phyloP scores from a whole-genome alignment of 2,888 invertebrate species.

The Dicranocentrus wangi region DNA sequence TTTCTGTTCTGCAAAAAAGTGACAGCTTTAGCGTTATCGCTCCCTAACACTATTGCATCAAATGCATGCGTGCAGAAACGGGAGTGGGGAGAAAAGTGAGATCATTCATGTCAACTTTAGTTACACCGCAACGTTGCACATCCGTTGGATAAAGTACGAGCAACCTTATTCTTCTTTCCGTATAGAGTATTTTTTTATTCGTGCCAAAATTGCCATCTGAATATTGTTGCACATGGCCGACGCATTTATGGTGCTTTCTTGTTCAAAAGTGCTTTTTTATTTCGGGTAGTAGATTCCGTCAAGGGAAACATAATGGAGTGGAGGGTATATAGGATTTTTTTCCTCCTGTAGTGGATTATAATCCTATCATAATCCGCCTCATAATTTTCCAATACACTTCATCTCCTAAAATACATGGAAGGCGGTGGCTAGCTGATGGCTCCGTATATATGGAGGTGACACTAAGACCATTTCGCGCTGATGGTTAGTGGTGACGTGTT shows the following conservation, averaged over 20 bases:
- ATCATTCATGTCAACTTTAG: conserved; percentile 28
- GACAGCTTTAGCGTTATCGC: not conserved
- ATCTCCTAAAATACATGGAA: too few species aligned
- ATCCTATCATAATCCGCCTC: conserved; percentile 13
- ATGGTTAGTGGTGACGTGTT: too few species aligned
- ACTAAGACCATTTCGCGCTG: too few species aligned
- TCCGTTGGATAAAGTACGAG: not conserved
- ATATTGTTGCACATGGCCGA: too few species aligned
- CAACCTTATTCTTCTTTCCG: not conserved
- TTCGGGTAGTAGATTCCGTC: not conserved
- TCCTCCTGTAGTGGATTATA: not conserved
- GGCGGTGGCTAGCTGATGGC: too few species aligned
- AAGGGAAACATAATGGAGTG: not conserved
- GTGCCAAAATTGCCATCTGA: not conserved
- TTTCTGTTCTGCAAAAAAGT: not conserved
- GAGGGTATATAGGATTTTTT: not conserved
- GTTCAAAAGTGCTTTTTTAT: too few species aligned
- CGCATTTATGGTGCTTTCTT: too few species aligned
- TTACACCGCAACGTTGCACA: conserved; percentile 15
- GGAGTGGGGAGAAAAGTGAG: not conserved
- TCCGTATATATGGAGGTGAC: too few species aligned
- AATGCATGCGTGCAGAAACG: too few species aligned
- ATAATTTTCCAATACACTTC: conserved; percentile 26
- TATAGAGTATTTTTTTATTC: not conserved
- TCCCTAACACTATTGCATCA: not conserved